Evolutionary conservation across 2,113 vertebrate species (phyloP), one percentile per base, ranked within the genome.

Genomic region (Typhlomys cinereus): DNA sequence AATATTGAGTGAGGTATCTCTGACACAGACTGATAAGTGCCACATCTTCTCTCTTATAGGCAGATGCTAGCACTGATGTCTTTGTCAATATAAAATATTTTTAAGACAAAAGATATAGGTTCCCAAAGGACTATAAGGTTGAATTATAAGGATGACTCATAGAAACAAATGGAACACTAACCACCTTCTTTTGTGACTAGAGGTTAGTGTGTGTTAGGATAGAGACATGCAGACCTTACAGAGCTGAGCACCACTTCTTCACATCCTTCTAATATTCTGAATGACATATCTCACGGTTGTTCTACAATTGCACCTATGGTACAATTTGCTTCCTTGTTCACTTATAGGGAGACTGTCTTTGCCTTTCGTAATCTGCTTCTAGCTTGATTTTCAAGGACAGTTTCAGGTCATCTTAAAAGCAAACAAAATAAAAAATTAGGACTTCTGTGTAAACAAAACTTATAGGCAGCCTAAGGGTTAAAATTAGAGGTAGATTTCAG

Each of bases 61-160:
- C n/a, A n/a, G n/a, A n/a, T n/a, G n/a, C n/a, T n/a, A n/a, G n/a
- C n/a, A n/a, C n/a, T n/a, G n/a, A n/a, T n/a, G n/a, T n/a, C n/a
- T n/a, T n/a, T n/a, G n/a, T n/a, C n/a, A n/a, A 39, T 14, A 92
- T 34, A 82, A 95, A 91, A 74, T 92, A 89, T 87, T 78, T 80
- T 75, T 48, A 84, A 91, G 48, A 70, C 6, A 78, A 14, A 90
- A n/a, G 71, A 36, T 61, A 12, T 61, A 88, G 84, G 11, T 48
- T 94, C 34, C 62, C 36, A 34, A 11, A 69, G 15, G 31, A 52
- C 2, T 69, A 44, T n/a, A n/a, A n/a, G n/a, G n/a, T 17, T 14
- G 39, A 82, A 93, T 25, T 25, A 66, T 0, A 73, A 21, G 25
- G 17, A 64, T 73, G 34, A 84, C 39, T 69, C 62, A 88, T 14